These are phyloP conservation scores for Microctenopoma steveboyesi DNA, from an alignment of 2,797 vertebrate genomes.

Conservation along the genomic window DNA sequence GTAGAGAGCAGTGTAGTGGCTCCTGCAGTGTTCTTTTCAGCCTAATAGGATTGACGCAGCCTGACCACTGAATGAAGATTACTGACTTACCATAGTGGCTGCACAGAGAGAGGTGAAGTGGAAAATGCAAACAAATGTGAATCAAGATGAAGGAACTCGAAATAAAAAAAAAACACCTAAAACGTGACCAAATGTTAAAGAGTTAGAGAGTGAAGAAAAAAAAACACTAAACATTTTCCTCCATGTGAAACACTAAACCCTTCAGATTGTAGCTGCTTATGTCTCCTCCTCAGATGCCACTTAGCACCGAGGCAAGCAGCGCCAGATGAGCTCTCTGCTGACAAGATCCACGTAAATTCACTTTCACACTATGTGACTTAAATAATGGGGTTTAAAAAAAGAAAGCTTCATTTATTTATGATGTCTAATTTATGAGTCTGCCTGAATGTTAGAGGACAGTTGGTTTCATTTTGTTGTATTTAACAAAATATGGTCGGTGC, in stretches of 20 bases:
- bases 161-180: not conserved
- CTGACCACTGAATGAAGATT: not conserved
- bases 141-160: not conserved
- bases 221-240: not conserved
- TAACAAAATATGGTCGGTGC: no score
- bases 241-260: not conserved
- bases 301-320: not conserved
- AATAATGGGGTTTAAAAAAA: slow-evolving; percentile 37
- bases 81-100: no score
- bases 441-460: not conserved
- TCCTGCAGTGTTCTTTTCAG: not conserved
- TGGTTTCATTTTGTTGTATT: not conserved
- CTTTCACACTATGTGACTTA: slow-evolving; percentile 1
- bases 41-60: not conserved
- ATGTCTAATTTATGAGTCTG: slow-evolving; percentile 10
- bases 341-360: not conserved
- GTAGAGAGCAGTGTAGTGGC: not conserved
- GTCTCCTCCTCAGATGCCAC: not conserved
- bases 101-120: not conserved
- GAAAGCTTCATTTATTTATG: slow-evolving; percentile 37
- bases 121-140: no score
- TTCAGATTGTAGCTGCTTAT: slow-evolving; percentile 1
- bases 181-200: no score
- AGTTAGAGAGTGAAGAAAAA: not conserved
- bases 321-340: not conserved